These are phyloP conservation scores for Calephelis virginiensis DNA, from an alignment of 1,140 invertebrate genomes.

Conservation along the genomic window DNA sequence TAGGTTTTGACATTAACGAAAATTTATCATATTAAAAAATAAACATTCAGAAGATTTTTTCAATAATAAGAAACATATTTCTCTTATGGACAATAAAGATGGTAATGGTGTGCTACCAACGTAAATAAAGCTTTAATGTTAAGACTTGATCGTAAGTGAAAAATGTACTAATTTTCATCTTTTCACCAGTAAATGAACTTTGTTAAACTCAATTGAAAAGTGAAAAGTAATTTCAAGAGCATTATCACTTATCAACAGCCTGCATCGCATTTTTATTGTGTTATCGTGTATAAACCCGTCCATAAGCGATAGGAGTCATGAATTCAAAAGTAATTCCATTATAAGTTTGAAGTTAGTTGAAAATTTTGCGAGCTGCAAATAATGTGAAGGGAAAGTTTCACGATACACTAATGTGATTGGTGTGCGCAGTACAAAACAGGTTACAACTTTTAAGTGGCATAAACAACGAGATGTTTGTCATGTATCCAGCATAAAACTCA, in stretches of 20 bases:
- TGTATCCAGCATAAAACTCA: conserved; percentile 7
- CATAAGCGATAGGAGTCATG: conserved; percentile 43
- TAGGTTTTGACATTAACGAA: too few species aligned
- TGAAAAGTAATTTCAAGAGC: conserved; percentile 1
- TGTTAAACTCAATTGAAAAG: not conserved
- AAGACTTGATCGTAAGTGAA: too few species aligned
- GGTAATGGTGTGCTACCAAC: too few species aligned
- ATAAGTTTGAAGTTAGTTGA: conserved; percentile 60
- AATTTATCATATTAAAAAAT: too few species aligned
- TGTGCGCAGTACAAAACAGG: conserved; percentile 39
- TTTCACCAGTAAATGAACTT: not conserved
- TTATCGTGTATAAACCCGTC: conserved; percentile 43
- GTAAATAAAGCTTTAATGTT: too few species aligned
- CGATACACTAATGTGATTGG: conserved; percentile 62
- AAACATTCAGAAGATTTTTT: too few species aligned
- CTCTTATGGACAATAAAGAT: too few species aligned
- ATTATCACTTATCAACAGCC: conserved; percentile 10
- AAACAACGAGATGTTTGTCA: conserved; percentile 35
- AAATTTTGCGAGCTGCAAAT: conserved; percentile 60
- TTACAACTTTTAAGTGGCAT: conserved; percentile 57
- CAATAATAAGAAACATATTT: too few species aligned
- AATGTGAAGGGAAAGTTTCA: conserved; percentile 50
- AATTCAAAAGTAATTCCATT: conserved; percentile 73
- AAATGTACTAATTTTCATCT: too few species aligned
- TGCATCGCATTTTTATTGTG: conserved; percentile 31